Conservation (phyloP, 2,888 invertebrate genomes). For the Fabriciana adippe region DNA sequence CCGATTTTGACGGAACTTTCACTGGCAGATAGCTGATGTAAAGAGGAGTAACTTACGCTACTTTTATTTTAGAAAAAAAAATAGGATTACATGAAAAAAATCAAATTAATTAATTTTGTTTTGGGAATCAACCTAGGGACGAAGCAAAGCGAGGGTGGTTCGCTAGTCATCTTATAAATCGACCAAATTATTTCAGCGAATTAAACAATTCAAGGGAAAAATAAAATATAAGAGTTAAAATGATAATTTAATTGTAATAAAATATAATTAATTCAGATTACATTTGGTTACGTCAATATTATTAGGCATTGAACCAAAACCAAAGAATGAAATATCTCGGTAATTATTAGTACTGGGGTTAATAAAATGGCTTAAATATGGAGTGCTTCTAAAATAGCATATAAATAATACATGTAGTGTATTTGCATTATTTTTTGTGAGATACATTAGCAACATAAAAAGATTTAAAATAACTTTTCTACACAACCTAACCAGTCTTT, state of each 20-base stretch:
- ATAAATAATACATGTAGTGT: not conserved
- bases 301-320: constrained; percentile 18
- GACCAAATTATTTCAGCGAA: too few species aligned
- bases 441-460: constrained; percentile 30
- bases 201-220: constrained; percentile 16
- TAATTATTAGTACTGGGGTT: not conserved
- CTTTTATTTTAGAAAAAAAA: too few species aligned
- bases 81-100: too few species aligned
- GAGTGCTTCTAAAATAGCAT: constrained; percentile 7
- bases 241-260: constrained; percentile 71
- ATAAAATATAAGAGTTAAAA: constrained; percentile 41
- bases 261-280: constrained; percentile 57
- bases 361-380: not conserved
- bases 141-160: too few species aligned
- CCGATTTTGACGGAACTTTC: too few species aligned
- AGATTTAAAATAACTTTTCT: constrained; percentile 19
- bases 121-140: too few species aligned
- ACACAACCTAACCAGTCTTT: constrained; percentile 42
- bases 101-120: too few species aligned
- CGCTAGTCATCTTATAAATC: too few species aligned
- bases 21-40: too few species aligned
- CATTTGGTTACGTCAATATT: constrained; percentile 18
- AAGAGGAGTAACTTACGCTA: too few species aligned
- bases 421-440: not conserved
- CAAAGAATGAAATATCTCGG: not conserved